phyloP scores from a whole-genome alignment of 1,140 invertebrate genomes.

The Diorhabda carinulata region DNA sequence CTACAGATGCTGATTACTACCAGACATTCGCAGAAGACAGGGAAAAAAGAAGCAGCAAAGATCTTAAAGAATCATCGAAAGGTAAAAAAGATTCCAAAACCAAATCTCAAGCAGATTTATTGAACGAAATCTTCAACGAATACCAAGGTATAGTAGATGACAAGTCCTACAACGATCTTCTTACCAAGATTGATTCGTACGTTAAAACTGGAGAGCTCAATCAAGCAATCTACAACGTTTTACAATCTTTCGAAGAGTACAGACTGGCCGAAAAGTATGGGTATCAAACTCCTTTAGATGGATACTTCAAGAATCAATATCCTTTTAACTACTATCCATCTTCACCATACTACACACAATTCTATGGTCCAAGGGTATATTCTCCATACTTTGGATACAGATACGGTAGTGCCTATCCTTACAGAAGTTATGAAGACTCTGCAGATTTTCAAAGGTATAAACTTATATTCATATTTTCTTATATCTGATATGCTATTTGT shows the following conservation, averaged over 20 bases:
- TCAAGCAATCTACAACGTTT: neutral
- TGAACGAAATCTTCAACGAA: neutral
- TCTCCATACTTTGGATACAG: too few species aligned
- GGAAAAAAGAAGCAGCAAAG: neutral
- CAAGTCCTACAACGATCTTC: neutral
- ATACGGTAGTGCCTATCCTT: too few species aligned
- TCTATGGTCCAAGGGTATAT: too few species aligned
- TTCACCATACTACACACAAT: too few species aligned
- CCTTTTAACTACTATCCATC: too few species aligned
- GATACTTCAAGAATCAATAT: too few species aligned
- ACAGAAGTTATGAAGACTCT: too few species aligned
- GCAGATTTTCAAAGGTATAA: too few species aligned
- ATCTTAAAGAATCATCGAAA: neutral
- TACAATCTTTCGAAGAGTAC: neutral
- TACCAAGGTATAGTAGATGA: neutral
- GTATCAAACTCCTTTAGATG: too few species aligned
- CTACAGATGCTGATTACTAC: neutral
- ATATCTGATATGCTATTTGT: too few species aligned
- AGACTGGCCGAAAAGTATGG: neutral
- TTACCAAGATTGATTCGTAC: neutral
- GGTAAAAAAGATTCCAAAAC: neutral
- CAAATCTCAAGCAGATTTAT: neutral
- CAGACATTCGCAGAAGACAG: neutral
- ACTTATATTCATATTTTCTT: too few species aligned
- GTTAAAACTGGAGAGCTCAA: neutral